Percentiles rank a stretch among this genome's conserved stretches.
phyloP scores from a whole-genome alignment of 2,888 invertebrate species.

The Cerceris rybyensis region DNA sequence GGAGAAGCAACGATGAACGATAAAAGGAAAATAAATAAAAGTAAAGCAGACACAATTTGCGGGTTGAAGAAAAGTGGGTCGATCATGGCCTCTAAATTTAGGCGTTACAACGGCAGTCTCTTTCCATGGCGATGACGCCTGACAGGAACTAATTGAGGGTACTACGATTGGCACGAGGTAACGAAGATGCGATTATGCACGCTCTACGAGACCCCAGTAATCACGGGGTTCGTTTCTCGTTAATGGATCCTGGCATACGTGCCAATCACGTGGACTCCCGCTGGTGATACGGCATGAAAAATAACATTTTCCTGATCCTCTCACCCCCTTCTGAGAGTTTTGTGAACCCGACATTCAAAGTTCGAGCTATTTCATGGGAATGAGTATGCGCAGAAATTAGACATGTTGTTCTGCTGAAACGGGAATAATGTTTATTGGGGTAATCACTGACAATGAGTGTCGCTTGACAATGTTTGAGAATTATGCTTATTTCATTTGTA shows the following conservation, averaged over 20 bases:
- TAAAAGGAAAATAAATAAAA: slow-evolving; percentile 9
- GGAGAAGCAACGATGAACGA: neutral
- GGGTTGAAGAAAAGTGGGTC: slow-evolving; percentile 50
- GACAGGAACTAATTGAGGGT: slow-evolving; percentile 72
- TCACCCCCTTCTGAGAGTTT: slow-evolving; percentile 6
- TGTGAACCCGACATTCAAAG: slow-evolving; percentile 7
- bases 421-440: no score
- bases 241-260: slow-evolving; percentile 64
- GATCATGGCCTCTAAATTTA: slow-evolving; percentile 67
- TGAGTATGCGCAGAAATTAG: no score
- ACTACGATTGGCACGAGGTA: slow-evolving; percentile 67
- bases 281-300: slow-evolving; percentile 42
- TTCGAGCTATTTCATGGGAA: no score
- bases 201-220: slow-evolving; percentile 67
- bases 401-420: no score
- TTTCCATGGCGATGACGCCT: slow-evolving; percentile 62
- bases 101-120: slow-evolving; percentile 55
- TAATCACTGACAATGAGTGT: no score
- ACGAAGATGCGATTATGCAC: slow-evolving; percentile 75
- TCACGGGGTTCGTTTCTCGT: slow-evolving; percentile 58
- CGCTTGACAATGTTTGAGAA: no score
- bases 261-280: slow-evolving; percentile 50
- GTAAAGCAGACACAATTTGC: slow-evolving; percentile 16
- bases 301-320: slow-evolving; percentile 32
- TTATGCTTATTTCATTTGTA: no score